Conservation (phyloP, 2,888 invertebrate species). For the Chrysodeixis includens region DNA sequence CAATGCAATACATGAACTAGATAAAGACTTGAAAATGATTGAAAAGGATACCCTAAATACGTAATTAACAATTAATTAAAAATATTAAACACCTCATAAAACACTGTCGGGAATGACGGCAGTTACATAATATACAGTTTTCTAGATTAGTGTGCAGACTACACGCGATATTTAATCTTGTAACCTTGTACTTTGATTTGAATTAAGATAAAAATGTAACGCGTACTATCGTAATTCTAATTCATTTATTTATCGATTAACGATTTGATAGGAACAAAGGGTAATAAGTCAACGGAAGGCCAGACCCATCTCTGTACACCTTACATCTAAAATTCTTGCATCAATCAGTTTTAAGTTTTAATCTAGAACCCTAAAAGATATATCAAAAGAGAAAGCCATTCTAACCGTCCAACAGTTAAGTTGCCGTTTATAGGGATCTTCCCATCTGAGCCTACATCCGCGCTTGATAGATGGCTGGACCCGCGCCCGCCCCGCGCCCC, state of each 20-base stretch:
- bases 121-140: not conserved
- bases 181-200: not conserved
- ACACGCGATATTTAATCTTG: not conserved
- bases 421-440: too few relatives aligned
- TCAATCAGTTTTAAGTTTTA: too few relatives aligned
- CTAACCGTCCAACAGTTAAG: too few relatives aligned
- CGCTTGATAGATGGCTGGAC: constrained; percentile 45
- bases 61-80: not conserved
- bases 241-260: not conserved
- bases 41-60: too few relatives aligned
- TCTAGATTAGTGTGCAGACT: not conserved
- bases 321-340: too few relatives aligned
- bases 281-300: constrained; percentile 32
- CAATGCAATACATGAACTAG: too few relatives aligned
- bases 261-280: not conserved
- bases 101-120: not conserved
- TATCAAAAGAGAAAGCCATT: too few relatives aligned
- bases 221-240: not conserved
- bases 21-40: too few relatives aligned
- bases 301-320: too few relatives aligned
- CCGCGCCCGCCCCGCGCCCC: constrained; percentile 12
- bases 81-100: constrained; percentile 1
- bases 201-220: not conserved
- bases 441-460: constrained; percentile 35
- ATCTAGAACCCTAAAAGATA: too few relatives aligned